A percentile compares a stretch with the other conserved stretches of the same genome.
phyloP scores from a whole-genome alignment of 2,797 vertebrate species.

The Craterocephalus amniculus region DNA sequence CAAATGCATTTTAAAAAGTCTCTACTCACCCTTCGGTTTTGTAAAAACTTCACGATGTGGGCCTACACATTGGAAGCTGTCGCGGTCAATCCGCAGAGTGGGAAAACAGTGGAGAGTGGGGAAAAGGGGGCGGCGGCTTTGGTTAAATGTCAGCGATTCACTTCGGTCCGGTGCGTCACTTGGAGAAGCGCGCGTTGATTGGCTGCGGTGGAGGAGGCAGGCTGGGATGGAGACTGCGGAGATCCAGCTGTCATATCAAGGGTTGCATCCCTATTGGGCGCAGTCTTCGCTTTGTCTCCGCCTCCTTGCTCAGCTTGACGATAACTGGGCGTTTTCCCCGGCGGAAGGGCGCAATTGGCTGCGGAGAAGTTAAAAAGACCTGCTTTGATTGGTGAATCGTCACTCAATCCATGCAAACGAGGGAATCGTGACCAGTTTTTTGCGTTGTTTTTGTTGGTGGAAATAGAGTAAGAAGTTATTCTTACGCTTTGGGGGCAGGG shows the following conservation, averaged over 20 bases:
- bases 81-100: conserved; percentile 62
- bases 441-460: background rate
- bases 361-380: conserved; percentile 11
- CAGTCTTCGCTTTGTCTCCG: background rate
- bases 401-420: conserved; percentile 29
- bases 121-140: conserved; percentile 61
- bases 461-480: background rate
- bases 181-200: no score
- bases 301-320: conserved; percentile 4
- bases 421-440: background rate
- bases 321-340: conserved; percentile 52
- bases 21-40: conserved; percentile 73
- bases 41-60: conserved; percentile 58
- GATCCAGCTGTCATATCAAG: conserved; percentile 16
- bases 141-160: conserved; percentile 43
- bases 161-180: conserved; percentile 63
- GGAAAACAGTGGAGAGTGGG: conserved; percentile 26
- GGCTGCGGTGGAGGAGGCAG: background rate
- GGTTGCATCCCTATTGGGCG: conserved; percentile 42
- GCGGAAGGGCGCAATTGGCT: conserved; percentile 56
- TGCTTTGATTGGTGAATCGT: conserved; percentile 38
- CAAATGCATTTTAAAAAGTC: background rate
- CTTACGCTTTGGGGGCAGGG: background rate
- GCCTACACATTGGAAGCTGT: conserved; percentile 73
- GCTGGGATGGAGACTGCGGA: conserved; percentile 4